phyloP scores from a whole-genome alignment of 2,113 vertebrate genomes.

The Thinocorus orbignyianus region DNA sequence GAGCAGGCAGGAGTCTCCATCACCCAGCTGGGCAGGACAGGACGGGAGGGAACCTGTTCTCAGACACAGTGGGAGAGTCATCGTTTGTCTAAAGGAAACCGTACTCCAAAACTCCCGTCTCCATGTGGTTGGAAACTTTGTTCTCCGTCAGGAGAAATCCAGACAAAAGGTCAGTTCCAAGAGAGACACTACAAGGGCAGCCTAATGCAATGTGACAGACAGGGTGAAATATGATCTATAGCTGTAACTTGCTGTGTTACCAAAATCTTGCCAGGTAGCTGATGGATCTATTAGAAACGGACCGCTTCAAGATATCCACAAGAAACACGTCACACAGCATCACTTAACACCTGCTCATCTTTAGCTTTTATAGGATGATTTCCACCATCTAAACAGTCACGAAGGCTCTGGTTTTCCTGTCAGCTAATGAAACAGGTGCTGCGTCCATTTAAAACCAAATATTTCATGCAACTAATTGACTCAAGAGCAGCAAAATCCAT shows the following conservation, averaged over 20 bases:
- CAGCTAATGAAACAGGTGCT: conserved; percentile 37
- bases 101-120: not conserved
- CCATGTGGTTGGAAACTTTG: conserved; percentile 9
- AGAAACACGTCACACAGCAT: not conserved
- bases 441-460: not conserved
- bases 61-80: not conserved
- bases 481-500: conserved; percentile 8
- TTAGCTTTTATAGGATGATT: conserved; percentile 1
- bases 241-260: not conserved
- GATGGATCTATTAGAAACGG: not conserved
- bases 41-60: not conserved
- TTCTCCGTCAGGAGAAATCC: not conserved
- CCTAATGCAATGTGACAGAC: not conserved
- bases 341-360: not conserved
- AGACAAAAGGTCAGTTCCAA: conserved; percentile 7
- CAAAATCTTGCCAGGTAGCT: not conserved
- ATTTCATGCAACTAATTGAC: conserved; percentile 12
- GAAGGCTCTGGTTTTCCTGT: not conserved
- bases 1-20: not conserved
- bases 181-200: not conserved
- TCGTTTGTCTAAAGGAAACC: not conserved
- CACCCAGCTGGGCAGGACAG: not conserved
- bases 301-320: not conserved
- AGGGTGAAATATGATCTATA: not conserved
- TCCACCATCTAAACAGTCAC: not conserved